Evolutionary conservation across 1,140 invertebrate species (phyloP), one percentile per base, ranked within the genome.

Genomic region (Bombus difficillimus): DNA sequence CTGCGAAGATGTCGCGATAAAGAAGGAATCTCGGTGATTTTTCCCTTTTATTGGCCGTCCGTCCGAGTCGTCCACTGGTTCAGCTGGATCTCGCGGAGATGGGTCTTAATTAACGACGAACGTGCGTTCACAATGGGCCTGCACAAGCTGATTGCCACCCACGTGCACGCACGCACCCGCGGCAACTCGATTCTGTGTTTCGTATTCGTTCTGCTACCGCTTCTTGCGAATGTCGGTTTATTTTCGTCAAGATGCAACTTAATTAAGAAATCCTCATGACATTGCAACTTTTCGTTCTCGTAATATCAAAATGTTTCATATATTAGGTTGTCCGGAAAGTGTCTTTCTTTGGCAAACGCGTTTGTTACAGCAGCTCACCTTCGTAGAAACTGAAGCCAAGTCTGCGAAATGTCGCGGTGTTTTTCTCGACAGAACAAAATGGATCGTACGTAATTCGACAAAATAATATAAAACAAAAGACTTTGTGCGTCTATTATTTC

Each of bases 21-120:
- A 34, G 25, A 4, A 57, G 28, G 41, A 73, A 39, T 43, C 57
- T 18, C 32, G 9, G 8, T 3, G 62, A 43, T 43, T 62, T 81
- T 81, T 73, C 34, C 39, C 15, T 32, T 28, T 53, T 73, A 80
- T 81, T 62, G 57, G 34, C 25, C 28, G 83, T 68, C 84, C 43
- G 43, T 74, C 47, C 66, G 18, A 79, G 22, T 41, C 34, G 37
- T 32, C 32, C 53, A 80, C 59, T 53, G 77, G 69, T 80, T 85
- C 39, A 13, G 34, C 34, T 41, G 41, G 59, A 41, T 66, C 77
- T 71, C 69, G 57, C 25, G 66, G 57, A 74, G 84, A 81, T 81
- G 79, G 84, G 71, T 90, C 88, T 90, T 90, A 90, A 90, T 90
- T 90, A 91, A 90, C 81, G 76, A 80, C 53, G 86, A 85, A 76